phyloP scores from a whole-genome alignment of 2,888 invertebrate species.

The Pristionchus exspectatus region DNA sequence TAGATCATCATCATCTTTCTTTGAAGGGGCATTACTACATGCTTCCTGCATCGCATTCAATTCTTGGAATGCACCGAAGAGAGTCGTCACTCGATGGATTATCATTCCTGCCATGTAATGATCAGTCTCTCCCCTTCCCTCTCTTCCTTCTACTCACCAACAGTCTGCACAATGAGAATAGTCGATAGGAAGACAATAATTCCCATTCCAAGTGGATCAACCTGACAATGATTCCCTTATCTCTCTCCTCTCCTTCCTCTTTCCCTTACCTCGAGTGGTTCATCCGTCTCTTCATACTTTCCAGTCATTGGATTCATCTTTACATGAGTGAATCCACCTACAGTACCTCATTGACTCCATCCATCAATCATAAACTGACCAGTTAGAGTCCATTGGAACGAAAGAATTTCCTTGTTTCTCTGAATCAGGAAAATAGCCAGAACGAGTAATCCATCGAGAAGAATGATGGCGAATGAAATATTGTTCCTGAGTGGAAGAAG shows the following conservation, averaged over 20 bases:
- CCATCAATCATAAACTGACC: conserved; percentile 44
- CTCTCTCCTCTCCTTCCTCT: not conserved
- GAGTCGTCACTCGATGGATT: conserved; percentile 97
- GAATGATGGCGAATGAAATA: conserved; percentile 93
- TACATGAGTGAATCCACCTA: conserved; percentile 70
- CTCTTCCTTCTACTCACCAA: conserved; percentile 57
- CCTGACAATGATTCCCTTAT: conserved; percentile 71
- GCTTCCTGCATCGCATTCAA: conserved; percentile 71
- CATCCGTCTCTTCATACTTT: conserved; percentile 71
- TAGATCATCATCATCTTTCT: conserved; percentile 65
- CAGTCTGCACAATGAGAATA: conserved; percentile 75
- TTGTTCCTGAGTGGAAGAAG: conserved; percentile 87
- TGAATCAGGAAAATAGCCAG: conserved; percentile 98
- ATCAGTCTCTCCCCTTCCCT: not conserved
- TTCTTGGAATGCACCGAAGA: conserved; percentile 81
- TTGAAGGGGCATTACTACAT: conserved; percentile 55
- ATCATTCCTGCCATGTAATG: conserved; percentile 85
- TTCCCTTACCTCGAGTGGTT: conserved; percentile 79
- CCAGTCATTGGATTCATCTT: conserved; percentile 77
- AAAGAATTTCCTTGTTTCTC: conserved; percentile 95
- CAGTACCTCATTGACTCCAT: not conserved
- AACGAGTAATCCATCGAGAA: conserved; percentile 98
- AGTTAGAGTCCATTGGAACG: conserved; percentile 87
- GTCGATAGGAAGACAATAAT: conserved; percentile 76
- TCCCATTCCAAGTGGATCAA: conserved; percentile 91